A percentile compares a stretch with the other conserved stretches of the same genome.
phyloP scores from a whole-genome alignment of 1,140 invertebrate genomes.

The Asobara japonica region DNA sequence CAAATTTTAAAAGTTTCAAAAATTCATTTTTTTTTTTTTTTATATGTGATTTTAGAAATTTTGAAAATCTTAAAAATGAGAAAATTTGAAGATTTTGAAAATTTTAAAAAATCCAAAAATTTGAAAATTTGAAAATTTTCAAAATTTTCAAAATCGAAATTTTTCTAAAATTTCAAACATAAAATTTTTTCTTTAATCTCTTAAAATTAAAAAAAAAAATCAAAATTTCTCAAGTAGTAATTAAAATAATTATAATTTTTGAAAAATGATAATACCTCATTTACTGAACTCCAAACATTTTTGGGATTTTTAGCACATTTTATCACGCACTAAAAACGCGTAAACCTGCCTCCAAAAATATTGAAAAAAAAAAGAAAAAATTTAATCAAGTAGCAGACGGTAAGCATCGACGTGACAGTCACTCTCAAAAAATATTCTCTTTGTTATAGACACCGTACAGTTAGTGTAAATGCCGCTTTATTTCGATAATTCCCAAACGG shows the following conservation, averaged over 20 bases:
- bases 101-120: too few species aligned
- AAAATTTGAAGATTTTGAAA: not conserved
- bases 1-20: too few species aligned
- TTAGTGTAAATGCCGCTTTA: slow-evolving; percentile 65
- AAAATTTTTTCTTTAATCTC: too few species aligned
- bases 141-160: too few species aligned
- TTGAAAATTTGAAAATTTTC: too few species aligned
- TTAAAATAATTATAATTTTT: not conserved
- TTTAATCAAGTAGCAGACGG: slow-evolving; percentile 12
- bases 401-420: slow-evolving; percentile 42
- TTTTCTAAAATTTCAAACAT: too few species aligned
- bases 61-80: not conserved
- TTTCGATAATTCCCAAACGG: slow-evolving; percentile 65
- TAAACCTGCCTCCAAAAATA: not conserved
- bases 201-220: too few species aligned
- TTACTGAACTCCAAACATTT: not conserved
- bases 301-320: slow-evolving; percentile 8
- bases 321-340: slow-evolving; percentile 16
- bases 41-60: too few species aligned
- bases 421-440: slow-evolving; percentile 64
- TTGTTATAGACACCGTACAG: slow-evolving; percentile 66
- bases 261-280: not conserved
- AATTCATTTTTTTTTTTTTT: too few species aligned
- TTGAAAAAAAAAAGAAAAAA: slow-evolving; percentile 22
- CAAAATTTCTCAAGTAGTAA: too few species aligned